phyloP scores from a whole-genome alignment of 2,797 vertebrate species.

The Enteromius treurensis region DNA sequence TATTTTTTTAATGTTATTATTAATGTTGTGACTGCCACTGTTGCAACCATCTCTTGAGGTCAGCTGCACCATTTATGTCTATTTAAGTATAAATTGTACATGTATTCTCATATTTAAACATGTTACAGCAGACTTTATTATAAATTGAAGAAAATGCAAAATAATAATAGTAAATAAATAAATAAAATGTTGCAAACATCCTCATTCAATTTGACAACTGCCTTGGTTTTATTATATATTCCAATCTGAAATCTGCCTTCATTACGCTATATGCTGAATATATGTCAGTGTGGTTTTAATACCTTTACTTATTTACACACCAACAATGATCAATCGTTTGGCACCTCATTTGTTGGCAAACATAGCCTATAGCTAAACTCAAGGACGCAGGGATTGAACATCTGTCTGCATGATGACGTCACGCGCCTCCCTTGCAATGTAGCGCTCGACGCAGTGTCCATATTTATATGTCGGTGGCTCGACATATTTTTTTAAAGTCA shows the following conservation, averaged over 20 bases:
- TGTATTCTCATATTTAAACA: background rate
- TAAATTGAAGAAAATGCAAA: background rate
- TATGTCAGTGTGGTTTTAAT: background rate
- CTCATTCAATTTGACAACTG: background rate
- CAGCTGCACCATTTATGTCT: background rate
- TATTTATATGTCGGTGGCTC: constrained; percentile 29
- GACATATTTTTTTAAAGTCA: constrained; percentile 15
- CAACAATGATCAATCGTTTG: background rate
- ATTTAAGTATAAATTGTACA: background rate
- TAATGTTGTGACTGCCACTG: background rate
- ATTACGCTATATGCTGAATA: background rate
- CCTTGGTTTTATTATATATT: background rate
- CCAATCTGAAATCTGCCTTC: background rate
- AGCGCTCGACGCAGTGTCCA: constrained; percentile 42
- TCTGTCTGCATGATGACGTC: constrained; percentile 57
- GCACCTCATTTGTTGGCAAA: background rate
- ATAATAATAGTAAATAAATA: background rate
- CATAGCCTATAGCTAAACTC: constrained; percentile 13
- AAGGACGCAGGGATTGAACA: constrained; percentile 41
- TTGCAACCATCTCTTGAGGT: background rate
- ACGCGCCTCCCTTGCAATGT: constrained; percentile 39
- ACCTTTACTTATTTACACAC: background rate
- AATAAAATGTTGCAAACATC: background rate
- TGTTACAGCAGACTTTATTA: background rate
- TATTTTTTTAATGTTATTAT: background rate